Conservation (phyloP, 2,113 vertebrate genomes). For the Gallinago media region DNA sequence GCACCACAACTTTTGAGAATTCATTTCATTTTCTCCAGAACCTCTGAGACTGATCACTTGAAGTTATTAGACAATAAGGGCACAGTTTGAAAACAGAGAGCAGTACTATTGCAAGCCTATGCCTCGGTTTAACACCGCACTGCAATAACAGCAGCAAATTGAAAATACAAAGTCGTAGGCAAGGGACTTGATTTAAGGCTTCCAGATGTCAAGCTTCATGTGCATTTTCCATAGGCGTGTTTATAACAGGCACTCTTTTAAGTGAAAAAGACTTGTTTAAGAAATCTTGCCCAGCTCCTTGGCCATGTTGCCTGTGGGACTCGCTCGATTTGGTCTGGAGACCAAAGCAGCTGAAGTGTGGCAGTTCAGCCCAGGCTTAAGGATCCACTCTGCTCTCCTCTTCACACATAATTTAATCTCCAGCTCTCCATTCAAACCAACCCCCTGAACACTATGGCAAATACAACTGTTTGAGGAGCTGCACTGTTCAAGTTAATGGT, state of each 20-base stretch:
- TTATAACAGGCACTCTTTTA: neutral
- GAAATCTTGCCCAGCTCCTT: neutral
- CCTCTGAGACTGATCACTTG: neutral
- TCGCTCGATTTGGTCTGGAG: neutral
- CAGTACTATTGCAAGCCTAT: neutral
- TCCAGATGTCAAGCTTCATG: neutral
- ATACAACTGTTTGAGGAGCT: neutral
- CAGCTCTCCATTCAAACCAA: neutral
- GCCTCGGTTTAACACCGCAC: neutral
- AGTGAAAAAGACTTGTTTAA: neutral
- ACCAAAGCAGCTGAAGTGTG: accelerated
- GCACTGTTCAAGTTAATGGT: neutral
- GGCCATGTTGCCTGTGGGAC: neutral
- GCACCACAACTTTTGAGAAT: neutral
- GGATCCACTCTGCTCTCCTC: neutral
- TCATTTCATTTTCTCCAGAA: neutral
- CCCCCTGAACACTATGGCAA: neutral
- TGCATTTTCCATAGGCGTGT: neutral
- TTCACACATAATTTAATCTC: neutral
- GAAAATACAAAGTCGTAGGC: neutral
- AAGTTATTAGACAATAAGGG: neutral
- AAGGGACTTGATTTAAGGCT: neutral
- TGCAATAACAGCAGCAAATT: neutral
- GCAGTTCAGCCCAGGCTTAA: neutral
- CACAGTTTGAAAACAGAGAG: neutral